Conservation (phyloP, 2,113 vertebrate species). For the Sylvicapra grimmia region DNA sequence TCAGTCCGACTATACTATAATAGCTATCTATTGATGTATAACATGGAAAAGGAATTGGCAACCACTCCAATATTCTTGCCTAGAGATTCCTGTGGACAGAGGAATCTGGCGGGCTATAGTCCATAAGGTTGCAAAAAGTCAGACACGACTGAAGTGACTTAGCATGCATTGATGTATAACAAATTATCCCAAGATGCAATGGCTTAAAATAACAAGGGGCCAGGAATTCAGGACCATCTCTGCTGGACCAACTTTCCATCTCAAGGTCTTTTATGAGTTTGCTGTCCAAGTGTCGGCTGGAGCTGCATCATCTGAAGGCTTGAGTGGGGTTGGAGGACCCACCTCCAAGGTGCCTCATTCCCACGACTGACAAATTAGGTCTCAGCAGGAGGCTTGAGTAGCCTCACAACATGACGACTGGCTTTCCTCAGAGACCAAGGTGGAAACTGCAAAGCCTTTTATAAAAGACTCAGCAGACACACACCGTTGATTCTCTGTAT, state of each 20-base stretch:
- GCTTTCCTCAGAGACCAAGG: neutral
- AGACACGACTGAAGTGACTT: neutral
- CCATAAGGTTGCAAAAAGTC: neutral
- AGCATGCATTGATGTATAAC: neutral
- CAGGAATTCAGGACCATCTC: neutral
- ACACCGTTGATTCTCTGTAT: accelerated
- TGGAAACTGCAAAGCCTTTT: neutral
- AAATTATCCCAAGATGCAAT: neutral
- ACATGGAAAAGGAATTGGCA: neutral
- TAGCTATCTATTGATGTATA: neutral
- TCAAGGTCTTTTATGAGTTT: neutral
- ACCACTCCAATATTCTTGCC: neutral
- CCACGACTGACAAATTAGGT: neutral
- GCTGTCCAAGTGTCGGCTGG: too few species aligned
- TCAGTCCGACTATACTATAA: neutral
- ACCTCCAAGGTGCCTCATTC: too few species aligned
- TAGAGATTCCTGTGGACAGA: neutral
- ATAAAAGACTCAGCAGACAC: neutral
- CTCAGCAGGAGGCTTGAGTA: accelerated
- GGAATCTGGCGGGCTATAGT: neutral
- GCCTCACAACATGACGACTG: neutral
- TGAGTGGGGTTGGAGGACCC: neutral
- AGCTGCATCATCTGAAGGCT: neutral
- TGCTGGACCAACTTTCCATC: neutral
- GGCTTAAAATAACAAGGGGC: too few species aligned